Percentiles rank a stretch among this genome's conserved stretches.
Conservation (phyloP, 2,888 invertebrate species). For the Aleiodes leptofemur region DNA sequence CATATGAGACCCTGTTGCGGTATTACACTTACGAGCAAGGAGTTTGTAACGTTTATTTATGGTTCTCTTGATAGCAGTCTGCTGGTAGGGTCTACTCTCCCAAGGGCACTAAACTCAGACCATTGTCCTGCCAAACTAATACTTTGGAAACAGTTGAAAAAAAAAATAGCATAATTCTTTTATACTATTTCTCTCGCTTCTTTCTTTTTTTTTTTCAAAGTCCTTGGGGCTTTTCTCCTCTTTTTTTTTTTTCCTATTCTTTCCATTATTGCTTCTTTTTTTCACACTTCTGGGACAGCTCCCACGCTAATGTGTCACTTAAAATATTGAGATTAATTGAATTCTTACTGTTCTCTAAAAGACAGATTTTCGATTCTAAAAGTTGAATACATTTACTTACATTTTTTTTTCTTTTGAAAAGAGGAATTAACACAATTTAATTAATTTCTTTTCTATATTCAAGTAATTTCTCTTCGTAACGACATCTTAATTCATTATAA, state of each 20-base stretch:
- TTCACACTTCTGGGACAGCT: not conserved
- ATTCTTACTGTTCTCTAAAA: no score
- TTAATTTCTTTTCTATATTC: no score
- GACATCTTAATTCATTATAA: not conserved
- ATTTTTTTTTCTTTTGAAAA: no score
- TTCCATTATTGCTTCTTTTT: not conserved
- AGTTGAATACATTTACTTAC: no score
- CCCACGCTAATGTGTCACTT: no score
- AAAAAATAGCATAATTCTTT: constrained; percentile 41
- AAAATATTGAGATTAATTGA: no score
- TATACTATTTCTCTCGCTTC: constrained; percentile 25
- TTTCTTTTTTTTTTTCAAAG: constrained; percentile 28
- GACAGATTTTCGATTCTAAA: no score
- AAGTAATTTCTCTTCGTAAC: no score
- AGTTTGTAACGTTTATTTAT: constrained; percentile 41
- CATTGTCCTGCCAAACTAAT: constrained; percentile 43
- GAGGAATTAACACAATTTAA: no score
- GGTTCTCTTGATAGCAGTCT: constrained; percentile 40
- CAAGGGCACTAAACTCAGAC: constrained; percentile 32
- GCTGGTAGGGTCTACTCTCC: constrained; percentile 2
- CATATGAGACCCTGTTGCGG: constrained; percentile 22
- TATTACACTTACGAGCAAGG: constrained; percentile 34
- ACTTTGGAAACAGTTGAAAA: constrained; percentile 28
- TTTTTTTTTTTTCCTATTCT: no score
- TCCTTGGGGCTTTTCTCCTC: not conserved